Conservation (phyloP, 2,113 vertebrate species). For the Brienomyrus longianalis region DNA sequence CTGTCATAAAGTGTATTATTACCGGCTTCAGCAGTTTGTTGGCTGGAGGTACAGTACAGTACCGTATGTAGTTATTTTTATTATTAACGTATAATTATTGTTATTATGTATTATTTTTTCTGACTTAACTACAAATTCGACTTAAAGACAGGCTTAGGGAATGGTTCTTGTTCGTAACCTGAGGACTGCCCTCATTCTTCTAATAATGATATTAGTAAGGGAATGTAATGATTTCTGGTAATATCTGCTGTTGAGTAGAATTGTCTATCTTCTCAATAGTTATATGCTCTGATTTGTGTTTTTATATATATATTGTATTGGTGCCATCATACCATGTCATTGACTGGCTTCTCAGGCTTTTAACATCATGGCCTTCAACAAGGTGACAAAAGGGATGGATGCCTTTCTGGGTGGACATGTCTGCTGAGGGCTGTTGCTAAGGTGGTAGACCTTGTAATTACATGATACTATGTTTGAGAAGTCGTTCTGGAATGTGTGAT, state of each 20-base stretch:
- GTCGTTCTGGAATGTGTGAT: conserved; percentile 1
- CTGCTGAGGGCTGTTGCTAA: not conserved
- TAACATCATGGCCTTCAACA: not conserved
- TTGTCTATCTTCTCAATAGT: not conserved
- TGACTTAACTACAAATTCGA: too few species aligned
- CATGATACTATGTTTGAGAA: not conserved
- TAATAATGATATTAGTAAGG: not conserved
- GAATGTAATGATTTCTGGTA: not conserved
- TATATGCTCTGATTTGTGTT: not conserved
- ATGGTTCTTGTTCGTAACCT: too few species aligned
- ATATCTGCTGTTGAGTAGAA: not conserved
- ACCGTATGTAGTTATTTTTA: too few species aligned
- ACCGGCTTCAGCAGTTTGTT: too few species aligned
- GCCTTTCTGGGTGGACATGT: not conserved
- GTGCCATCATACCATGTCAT: not conserved
- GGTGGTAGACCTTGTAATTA: conserved; percentile 9
- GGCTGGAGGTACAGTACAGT: too few species aligned
- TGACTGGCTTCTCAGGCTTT: not conserved
- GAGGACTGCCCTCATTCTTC: not conserved
- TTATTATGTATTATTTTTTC: not conserved
- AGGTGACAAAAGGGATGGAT: not conserved
- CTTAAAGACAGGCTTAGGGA: too few species aligned
- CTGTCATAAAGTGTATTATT: too few species aligned
- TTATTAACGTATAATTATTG: too few species aligned
- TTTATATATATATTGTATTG: not conserved